Percentiles rank a stretch among this genome's conserved stretches.
Evolutionary conservation across 2,888 invertebrate species (phyloP).

Genomic region (Diadegma fenestrale): DNA sequence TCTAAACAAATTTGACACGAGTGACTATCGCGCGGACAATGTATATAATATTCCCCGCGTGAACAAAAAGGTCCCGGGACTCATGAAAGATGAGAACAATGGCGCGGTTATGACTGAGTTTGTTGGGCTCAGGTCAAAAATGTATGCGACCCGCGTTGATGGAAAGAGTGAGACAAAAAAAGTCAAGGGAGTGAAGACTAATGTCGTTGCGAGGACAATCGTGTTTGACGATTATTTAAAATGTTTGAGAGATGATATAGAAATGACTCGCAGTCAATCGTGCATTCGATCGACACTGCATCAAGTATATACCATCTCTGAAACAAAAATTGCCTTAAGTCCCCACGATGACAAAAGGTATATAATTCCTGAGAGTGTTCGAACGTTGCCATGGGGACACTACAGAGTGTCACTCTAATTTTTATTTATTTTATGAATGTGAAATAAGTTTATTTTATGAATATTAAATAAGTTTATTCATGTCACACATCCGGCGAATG

Average conservation of each 20-base stretch:
- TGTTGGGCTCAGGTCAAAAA: not conserved
- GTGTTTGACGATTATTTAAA: not conserved
- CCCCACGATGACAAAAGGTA: not conserved
- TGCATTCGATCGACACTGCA: not conserved
- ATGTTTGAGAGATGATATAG: not conserved
- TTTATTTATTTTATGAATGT: too few species aligned
- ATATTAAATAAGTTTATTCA: too few species aligned
- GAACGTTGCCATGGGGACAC: too few species aligned
- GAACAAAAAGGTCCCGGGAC: not conserved
- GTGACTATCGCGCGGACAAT: constrained; percentile 33
- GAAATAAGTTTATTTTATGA: too few species aligned
- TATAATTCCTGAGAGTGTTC: not conserved
- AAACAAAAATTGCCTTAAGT: not conserved
- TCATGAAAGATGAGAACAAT: constrained; percentile 17
- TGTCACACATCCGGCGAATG: too few species aligned
- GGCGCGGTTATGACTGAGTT: not conserved
- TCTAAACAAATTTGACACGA: not conserved
- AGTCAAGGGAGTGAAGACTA: not conserved
- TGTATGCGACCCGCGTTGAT: not conserved
- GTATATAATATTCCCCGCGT: not conserved
- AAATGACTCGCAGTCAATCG: too few species aligned
- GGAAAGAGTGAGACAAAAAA: not conserved
- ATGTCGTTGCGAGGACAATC: not conserved
- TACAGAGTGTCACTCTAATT: too few species aligned
- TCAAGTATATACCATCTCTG: not conserved